These are phyloP conservation scores for Chouioia cunea DNA, from an alignment of 2,888 invertebrate genomes.

Conservation along the genomic window DNA sequence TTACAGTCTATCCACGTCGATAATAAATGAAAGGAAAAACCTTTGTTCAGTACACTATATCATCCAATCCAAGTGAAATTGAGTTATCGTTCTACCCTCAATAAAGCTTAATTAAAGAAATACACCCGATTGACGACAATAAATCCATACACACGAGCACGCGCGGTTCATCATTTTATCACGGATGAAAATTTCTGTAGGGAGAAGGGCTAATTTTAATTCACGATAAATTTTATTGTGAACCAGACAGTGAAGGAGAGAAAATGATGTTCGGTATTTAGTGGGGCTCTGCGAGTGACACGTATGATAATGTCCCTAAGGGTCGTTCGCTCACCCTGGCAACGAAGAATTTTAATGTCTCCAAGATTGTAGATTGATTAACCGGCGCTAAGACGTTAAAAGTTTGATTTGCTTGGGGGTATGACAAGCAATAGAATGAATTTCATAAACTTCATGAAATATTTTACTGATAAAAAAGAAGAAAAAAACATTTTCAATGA, in stretches of 20 bases:
- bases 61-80: constrained; percentile 30
- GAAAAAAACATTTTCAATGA: too few relatives aligned
- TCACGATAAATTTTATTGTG: constrained; percentile 5
- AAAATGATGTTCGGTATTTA: constrained; percentile 64
- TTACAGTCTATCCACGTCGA: not conserved
- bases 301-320: constrained; percentile 54
- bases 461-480: too few relatives aligned
- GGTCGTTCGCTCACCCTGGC: not conserved
- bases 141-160: constrained; percentile 17
- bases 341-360: constrained; percentile 6
- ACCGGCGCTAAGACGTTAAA: too few relatives aligned
- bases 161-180: not conserved
- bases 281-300: constrained; percentile 65
- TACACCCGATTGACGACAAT: constrained; percentile 48
- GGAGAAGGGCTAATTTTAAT: constrained; percentile 28
- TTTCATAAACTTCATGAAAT: too few relatives aligned
- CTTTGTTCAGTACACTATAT: not conserved
- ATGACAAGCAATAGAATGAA: too few relatives aligned
- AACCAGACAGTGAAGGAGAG: constrained; percentile 1
- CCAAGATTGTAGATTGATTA: too few relatives aligned
- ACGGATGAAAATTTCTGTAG: not conserved
- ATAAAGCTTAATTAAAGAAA: constrained; percentile 46
- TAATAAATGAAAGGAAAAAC: constrained; percentile 8
- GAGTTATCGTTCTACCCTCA: constrained; percentile 29
- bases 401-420: too few relatives aligned